These are phyloP conservation scores for Bufotes viridis DNA, from an alignment of 2,797 vertebrate genomes.

Conservation along the genomic window DNA sequence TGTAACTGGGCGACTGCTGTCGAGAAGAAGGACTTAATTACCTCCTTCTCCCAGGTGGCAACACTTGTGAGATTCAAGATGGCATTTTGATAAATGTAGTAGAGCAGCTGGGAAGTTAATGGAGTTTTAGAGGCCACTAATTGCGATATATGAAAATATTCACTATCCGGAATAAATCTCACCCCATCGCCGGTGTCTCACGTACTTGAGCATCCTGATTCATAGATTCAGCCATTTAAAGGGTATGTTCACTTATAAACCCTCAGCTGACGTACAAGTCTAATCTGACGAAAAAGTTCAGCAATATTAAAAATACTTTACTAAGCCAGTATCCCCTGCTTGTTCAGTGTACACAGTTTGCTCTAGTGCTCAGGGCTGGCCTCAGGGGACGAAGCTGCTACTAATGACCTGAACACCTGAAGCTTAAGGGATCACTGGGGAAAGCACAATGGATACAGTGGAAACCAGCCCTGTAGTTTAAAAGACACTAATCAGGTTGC, in stretches of 20 bases:
- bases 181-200: not conserved
- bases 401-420: too few relatives aligned
- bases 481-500: too few relatives aligned
- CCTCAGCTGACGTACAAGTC: not conserved
- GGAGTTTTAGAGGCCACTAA: conserved; percentile 31
- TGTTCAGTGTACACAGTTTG: too few relatives aligned
- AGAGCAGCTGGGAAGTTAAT: conserved; percentile 16
- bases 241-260: not conserved
- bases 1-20: conserved; percentile 19
- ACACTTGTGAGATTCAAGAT: conserved; percentile 42
- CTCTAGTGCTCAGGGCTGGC: too few relatives aligned
- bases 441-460: too few relatives aligned
- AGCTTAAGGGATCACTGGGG: too few relatives aligned
- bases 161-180: not conserved
- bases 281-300: not conserved
- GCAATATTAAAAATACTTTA: not conserved
- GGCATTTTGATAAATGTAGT: conserved; percentile 57
- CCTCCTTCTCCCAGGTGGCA: conserved; percentile 1
- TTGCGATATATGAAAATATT: conserved; percentile 13
- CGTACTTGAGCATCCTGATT: not conserved
- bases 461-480: too few relatives aligned
- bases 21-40: conserved; percentile 33
- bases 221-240: not conserved
- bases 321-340: too few relatives aligned
- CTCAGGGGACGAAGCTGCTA: too few relatives aligned